A percentile compares a stretch with the other conserved stretches of the same genome.
These are phyloP conservation scores for Corynorhinus townsendii DNA, from an alignment of 2,113 vertebrate species.

Conservation along the genomic window DNA sequence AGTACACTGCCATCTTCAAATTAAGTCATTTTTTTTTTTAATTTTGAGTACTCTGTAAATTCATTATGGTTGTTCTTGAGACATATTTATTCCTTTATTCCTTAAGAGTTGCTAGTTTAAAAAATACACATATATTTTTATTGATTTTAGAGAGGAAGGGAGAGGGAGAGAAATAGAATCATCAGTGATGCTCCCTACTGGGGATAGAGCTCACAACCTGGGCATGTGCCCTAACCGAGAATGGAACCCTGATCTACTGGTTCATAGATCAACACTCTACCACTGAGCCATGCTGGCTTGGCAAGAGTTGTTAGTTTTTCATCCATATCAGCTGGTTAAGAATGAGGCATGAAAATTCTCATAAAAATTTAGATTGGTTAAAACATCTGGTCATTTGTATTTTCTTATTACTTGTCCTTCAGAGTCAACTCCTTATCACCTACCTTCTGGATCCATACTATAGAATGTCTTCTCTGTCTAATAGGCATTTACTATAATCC, in stretches of 20 bases:
- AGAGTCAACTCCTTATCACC: neutral
- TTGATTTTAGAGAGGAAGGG: neutral
- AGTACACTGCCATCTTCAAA: too few relatives aligned
- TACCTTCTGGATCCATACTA: neutral
- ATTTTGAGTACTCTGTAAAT: neutral
- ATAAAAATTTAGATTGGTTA: neutral
- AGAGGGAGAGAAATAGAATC: too few relatives aligned
- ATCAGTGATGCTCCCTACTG: too few relatives aligned
- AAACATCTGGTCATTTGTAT: neutral
- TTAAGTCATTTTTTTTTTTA: too few relatives aligned
- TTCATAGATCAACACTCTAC: too few relatives aligned
- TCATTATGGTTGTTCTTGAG: neutral
- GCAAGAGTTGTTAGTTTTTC: neutral
- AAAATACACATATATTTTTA: neutral
- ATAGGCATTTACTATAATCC: neutral
- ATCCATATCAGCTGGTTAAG: neutral
- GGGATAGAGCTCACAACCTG: too few relatives aligned
- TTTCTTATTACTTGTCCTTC: neutral
- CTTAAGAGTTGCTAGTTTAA: neutral
- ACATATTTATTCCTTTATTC: neutral
- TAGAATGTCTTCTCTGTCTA: neutral
- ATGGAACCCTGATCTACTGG: too few relatives aligned
- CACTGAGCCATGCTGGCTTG: too few relatives aligned
- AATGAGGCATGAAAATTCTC: neutral
- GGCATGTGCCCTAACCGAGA: too few relatives aligned